Percentiles rank a stretch among this genome's conserved stretches.
Conservation (phyloP, 2,113 vertebrate genomes). For the Synchiropus splendidus region DNA sequence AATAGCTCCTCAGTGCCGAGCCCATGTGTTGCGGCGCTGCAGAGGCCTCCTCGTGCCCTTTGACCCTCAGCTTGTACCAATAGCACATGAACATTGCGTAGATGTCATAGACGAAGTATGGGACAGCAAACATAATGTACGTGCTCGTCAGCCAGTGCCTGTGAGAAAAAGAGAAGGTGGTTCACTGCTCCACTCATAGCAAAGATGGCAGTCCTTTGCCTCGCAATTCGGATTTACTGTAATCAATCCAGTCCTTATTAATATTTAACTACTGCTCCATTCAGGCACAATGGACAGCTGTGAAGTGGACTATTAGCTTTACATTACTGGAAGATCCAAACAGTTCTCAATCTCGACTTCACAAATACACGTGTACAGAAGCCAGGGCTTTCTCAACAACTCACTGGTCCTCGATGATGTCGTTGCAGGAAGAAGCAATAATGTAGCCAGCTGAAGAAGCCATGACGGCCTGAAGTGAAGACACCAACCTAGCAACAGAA, state of each 20-base stretch:
- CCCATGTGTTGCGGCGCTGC: slow-evolving; percentile 46
- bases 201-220: too few species aligned
- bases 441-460: slow-evolving; percentile 84
- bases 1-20: slow-evolving; percentile 66
- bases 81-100: slow-evolving; percentile 92
- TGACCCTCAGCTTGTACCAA: slow-evolving; percentile 81
- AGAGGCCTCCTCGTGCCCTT: slow-evolving; percentile 72
- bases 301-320: too few species aligned
- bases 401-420: slow-evolving; percentile 85
- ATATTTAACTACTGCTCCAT: too few species aligned
- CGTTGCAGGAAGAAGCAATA: slow-evolving; percentile 77
- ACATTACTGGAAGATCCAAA: too few species aligned
- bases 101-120: slow-evolving; percentile 87
- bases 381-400: slow-evolving; percentile 38
- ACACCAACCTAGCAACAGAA: slow-evolving; percentile 68
- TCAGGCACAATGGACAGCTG: too few species aligned
- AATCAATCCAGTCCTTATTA: too few species aligned
- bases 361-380: background rate
- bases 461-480: slow-evolving; percentile 83
- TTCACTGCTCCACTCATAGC: too few species aligned
- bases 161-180: slow-evolving; percentile 17
- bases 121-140: slow-evolving; percentile 84
- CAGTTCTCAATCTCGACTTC: too few species aligned
- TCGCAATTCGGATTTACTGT: too few species aligned
- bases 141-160: slow-evolving; percentile 83